A percentile compares a stretch with the other conserved stretches of the same genome.
phyloP scores from a whole-genome alignment of 2,797 vertebrate genomes.

The Periparus ater region DNA sequence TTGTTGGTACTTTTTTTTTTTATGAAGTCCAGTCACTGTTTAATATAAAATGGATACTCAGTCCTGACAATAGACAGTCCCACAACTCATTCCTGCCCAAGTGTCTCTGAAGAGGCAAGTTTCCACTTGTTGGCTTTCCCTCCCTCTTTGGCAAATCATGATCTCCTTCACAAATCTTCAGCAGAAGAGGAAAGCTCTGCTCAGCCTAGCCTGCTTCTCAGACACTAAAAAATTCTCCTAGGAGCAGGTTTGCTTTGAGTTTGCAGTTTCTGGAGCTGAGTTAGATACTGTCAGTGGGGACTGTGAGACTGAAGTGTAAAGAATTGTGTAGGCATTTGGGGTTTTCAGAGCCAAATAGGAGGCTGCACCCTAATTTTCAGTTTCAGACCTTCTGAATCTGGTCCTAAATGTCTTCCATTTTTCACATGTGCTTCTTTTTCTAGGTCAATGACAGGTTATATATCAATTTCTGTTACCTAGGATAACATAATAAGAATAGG shows the following conservation, averaged over 20 bases:
- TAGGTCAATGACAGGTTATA: background rate
- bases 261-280: background rate
- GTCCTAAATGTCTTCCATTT: background rate
- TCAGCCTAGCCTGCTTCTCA: background rate
- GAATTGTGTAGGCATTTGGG: background rate
- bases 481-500: background rate
- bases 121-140: background rate
- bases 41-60: background rate
- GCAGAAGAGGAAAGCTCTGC: background rate
- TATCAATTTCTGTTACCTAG: background rate
- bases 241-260: background rate
- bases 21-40: background rate
- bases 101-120: background rate
- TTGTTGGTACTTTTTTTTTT: background rate
- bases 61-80: background rate
- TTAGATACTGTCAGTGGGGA: background rate
- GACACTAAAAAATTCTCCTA: background rate
- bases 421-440: background rate
- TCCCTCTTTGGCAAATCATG: background rate
- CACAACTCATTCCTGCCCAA: background rate
- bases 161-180: background rate
- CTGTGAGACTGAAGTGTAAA: background rate
- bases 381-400: background rate
- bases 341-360: background rate
- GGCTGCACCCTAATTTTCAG: background rate